A percentile compares a stretch with the other conserved stretches of the same genome.
phyloP scores from a whole-genome alignment of 2,888 invertebrate genomes.

The Orthonevra nobilis region DNA sequence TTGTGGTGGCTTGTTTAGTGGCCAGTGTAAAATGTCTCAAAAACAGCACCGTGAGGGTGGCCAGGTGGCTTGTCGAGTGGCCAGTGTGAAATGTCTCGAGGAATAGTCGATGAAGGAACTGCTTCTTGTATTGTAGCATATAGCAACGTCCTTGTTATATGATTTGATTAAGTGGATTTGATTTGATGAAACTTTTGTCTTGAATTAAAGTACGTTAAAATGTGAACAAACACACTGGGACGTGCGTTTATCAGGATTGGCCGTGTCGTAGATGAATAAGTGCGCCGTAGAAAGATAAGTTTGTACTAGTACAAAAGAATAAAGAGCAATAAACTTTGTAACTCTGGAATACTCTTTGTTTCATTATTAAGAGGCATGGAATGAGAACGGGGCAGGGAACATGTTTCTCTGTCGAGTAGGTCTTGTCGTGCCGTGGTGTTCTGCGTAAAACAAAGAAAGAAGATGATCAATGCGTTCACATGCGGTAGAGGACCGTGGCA shows the following conservation, averaged over 20 bases:
- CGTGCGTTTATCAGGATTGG: not conserved
- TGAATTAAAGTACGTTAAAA: no score
- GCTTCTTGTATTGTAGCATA: not conserved
- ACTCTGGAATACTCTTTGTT: slow-evolving; percentile 9
- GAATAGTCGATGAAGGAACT: slow-evolving; percentile 9
- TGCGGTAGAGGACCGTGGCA: not conserved
- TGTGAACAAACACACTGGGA: not conserved
- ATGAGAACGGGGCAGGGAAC: slow-evolving; percentile 16
- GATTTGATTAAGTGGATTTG: no score
- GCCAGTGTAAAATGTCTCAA: slow-evolving; percentile 20
- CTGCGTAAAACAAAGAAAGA: slow-evolving; percentile 32
- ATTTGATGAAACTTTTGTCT: no score
- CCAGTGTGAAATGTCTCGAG: slow-evolving; percentile 21
- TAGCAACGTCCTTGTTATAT: no score
- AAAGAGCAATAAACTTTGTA: slow-evolving; percentile 4
- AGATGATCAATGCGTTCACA: not conserved
- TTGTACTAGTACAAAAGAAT: slow-evolving; percentile 1
- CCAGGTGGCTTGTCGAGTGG: slow-evolving; percentile 16
- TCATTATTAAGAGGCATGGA: slow-evolving; percentile 12
- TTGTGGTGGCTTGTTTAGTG: slow-evolving; percentile 15
- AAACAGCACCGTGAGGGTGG: slow-evolving; percentile 14
- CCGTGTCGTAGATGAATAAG: slow-evolving; percentile 11
- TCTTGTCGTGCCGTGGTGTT: slow-evolving; percentile 10
- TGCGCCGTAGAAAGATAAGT: slow-evolving; percentile 3
- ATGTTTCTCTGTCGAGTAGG: slow-evolving; percentile 8